Evolutionary conservation across 2,797 vertebrate genomes (phyloP).

Genomic region (Pangasius mekongensis): DNA sequence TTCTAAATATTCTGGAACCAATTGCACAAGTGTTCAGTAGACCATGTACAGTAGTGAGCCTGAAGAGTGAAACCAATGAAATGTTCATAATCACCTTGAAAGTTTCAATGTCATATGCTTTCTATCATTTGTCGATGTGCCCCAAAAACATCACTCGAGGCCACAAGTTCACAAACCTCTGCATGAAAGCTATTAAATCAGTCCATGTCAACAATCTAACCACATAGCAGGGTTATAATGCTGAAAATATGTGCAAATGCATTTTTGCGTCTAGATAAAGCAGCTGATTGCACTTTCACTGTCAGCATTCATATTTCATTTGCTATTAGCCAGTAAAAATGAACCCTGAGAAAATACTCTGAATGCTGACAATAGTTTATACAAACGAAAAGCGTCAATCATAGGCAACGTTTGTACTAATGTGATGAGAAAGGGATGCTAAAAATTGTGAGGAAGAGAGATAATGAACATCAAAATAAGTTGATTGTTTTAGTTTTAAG

Average conservation of each 20-base stretch:
- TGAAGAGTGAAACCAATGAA: slow-evolving; percentile 38
- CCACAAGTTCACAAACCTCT: slow-evolving; percentile 26
- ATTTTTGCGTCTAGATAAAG: slow-evolving; percentile 26
- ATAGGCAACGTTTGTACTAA: slow-evolving; percentile 13
- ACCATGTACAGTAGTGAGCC: slow-evolving; percentile 25
- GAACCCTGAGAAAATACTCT: slow-evolving; percentile 4
- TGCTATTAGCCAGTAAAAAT: slow-evolving; percentile 24
- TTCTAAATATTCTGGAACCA: slow-evolving; percentile 41
- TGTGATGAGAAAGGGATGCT: background rate
- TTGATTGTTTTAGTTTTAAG: background rate
- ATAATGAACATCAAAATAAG: slow-evolving; percentile 15
- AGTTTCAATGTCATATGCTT: background rate
- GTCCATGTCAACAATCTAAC: slow-evolving; percentile 14
- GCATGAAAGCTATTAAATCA: slow-evolving; percentile 36
- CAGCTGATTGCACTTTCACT: slow-evolving; percentile 46
- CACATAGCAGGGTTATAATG: slow-evolving; percentile 17
- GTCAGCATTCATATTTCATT: slow-evolving; percentile 40
- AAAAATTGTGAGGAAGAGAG: background rate
- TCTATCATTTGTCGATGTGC: background rate
- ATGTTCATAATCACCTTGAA: slow-evolving; percentile 28
- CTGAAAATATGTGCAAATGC: slow-evolving; percentile 33
- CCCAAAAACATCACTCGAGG: slow-evolving; percentile 20
- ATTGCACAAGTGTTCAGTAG: slow-evolving; percentile 16
- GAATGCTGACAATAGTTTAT: slow-evolving; percentile 10
- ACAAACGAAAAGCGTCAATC: slow-evolving; percentile 17